Evolutionary conservation across 64 coral and sea anemone species (phyloP), one percentile per base, ranked within the genome.

Genomic region (Platygyra sinensis): DNA sequence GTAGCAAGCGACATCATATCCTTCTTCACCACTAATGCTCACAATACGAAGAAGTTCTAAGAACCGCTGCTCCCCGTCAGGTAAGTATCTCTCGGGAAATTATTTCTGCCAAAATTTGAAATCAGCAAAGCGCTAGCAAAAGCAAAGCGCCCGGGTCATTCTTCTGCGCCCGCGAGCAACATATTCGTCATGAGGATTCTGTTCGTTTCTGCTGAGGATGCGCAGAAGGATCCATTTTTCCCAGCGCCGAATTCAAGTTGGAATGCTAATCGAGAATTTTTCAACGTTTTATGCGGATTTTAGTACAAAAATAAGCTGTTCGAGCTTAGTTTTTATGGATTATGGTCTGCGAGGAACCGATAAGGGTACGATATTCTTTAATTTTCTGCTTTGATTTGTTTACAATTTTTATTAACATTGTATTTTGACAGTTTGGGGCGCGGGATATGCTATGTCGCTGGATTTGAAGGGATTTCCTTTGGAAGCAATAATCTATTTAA

Each of bases 331-430:
- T 90, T 97, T 79, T 87, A 94, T 94, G 88, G 88, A 99, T 91
- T 54, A 99, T 99, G 97, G 88, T 99, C 73, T 95, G 91, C 61
- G 97, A 99, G 79, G 97, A 99, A 94, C 97, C 97, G 30, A 96
- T 99, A 91, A 96, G 94, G 97, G 97, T 99, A 96, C 46, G 97
- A 84, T 82, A 50, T 31, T 14, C 3, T 85, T 18, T 72, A 72
- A 27, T 72, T n/a, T 16, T 71, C 20, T 46, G 14, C 22, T n/a
- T 20, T 61, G 22, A 17, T 85, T 85, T 42, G n/a, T 72, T 85
- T 67, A 72, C 38, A 16, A 24, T 9, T 50, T 51, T 85, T 29
- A 57, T 57, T 57, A 16, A 52, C n/a, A 18, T 24, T 20, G 24
- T 24, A 85, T 25, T 42, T 69, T 69, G 22, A 46, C 42, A 46